Conservation (phyloP, 2,113 vertebrate species). For the Pimephales promelas region DNA sequence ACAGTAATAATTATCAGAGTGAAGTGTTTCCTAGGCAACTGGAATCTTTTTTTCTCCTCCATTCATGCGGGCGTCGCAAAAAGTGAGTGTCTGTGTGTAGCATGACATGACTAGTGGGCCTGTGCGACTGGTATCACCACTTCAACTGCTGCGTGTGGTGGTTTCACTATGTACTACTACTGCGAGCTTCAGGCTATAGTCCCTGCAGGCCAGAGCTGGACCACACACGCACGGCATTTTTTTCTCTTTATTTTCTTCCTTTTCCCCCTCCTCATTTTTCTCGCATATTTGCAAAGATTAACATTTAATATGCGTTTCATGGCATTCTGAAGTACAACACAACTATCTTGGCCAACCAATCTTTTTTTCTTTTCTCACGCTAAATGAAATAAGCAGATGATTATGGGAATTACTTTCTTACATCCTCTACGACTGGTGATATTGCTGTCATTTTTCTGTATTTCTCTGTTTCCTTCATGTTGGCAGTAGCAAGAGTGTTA, state of each 20-base stretch:
- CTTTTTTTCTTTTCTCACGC: background rate
- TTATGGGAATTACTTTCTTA: slow-evolving; percentile 24
- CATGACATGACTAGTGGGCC: slow-evolving; percentile 84
- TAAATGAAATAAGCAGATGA: background rate
- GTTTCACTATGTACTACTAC: slow-evolving; percentile 35
- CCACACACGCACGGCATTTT: background rate
- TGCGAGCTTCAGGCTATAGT: slow-evolving; percentile 1
- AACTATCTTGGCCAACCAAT: background rate
- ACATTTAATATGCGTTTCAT: slow-evolving; percentile 19
- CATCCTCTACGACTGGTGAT: slow-evolving; percentile 19
- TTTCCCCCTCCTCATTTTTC: background rate
- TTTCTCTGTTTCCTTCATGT: slow-evolving; percentile 57
- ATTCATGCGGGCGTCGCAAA: slow-evolving; percentile 78
- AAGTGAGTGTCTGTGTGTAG: slow-evolving; percentile 78
- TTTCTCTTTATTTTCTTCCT: background rate
- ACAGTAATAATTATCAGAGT: slow-evolving; percentile 98
- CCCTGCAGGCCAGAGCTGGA: slow-evolving; percentile 2
- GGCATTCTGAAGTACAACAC: background rate
- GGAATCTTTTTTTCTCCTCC: slow-evolving; percentile 66
- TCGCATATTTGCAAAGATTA: slow-evolving; percentile 20
- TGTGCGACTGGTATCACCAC: slow-evolving; percentile 59
- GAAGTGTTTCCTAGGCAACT: slow-evolving; percentile 97
- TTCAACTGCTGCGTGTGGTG: slow-evolving; percentile 57
- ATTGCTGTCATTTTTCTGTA: slow-evolving; percentile 44
- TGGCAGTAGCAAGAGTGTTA: slow-evolving; percentile 37